Evolutionary conservation across 2,113 vertebrate species (phyloP).

Genomic region (Rostratula benghalensis): DNA sequence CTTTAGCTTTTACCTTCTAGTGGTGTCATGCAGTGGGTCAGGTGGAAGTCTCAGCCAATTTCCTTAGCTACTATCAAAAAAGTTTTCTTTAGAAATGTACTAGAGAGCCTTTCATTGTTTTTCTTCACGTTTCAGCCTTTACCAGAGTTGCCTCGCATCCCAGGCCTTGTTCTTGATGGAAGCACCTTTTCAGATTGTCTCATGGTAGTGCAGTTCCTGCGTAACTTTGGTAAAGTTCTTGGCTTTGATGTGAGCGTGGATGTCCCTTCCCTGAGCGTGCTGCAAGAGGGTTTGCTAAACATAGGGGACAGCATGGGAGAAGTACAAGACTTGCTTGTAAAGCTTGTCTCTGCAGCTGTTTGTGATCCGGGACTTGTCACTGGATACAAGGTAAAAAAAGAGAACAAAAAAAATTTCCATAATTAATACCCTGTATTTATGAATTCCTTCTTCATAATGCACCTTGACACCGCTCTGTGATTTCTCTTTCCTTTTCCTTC

Average conservation of each 20-base stretch:
- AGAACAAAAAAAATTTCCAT: neutral
- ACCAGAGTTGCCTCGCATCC: conserved; percentile 86
- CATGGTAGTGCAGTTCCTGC: conserved; percentile 93
- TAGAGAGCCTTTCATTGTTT: neutral
- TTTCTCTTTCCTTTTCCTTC: neutral
- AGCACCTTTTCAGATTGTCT: conserved; percentile 90
- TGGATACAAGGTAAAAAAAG: conserved; percentile 87
- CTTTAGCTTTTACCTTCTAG: neutral
- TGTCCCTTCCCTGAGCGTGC: conserved; percentile 81
- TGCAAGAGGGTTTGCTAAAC: conserved; percentile 93
- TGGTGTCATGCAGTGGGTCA: neutral
- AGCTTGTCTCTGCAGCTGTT: conserved; percentile 88
- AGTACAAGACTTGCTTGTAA: conserved; percentile 91
- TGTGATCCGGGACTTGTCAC: conserved; percentile 90
- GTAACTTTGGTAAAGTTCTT: conserved; percentile 92
- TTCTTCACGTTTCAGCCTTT: conserved; percentile 77
- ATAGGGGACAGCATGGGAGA: conserved; percentile 82
- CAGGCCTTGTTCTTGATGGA: conserved; percentile 88
- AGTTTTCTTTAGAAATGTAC: neutral
- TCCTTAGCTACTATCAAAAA: neutral
- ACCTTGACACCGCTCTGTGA: neutral
- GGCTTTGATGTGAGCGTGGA: conserved; percentile 83
- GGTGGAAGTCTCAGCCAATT: neutral
- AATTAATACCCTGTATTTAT: neutral
- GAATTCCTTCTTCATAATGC: fast-evolving